A percentile compares a stretch with the other conserved stretches of the same genome.
Conservation (phyloP, 2,113 vertebrate species). For the Callaeas wilsoni region DNA sequence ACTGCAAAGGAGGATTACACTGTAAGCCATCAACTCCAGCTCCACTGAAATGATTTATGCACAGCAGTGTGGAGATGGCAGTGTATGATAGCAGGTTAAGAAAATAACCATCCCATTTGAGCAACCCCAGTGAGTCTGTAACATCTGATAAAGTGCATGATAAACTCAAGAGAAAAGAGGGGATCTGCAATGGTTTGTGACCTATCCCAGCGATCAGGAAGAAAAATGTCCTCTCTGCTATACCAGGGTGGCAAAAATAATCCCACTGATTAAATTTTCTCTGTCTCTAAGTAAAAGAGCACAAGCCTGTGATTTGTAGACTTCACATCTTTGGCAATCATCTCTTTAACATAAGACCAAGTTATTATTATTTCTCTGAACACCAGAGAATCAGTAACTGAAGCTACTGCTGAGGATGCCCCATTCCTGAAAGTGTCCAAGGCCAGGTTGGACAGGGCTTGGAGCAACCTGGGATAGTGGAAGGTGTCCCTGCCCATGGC, state of each 20-base stretch:
- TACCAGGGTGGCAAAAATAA: background rate
- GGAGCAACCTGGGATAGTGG: background rate
- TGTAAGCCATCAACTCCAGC: background rate
- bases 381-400: background rate
- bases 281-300: background rate
- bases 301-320: background rate
- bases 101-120: background rate
- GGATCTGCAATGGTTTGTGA: background rate
- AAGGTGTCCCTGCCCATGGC: background rate
- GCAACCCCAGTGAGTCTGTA: background rate
- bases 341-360: background rate
- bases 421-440: background rate
- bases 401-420: background rate
- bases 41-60: background rate
- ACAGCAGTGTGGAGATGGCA: background rate
- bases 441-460: background rate
- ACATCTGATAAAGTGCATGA: conserved; percentile 25
- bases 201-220: background rate
- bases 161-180: background rate
- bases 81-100: background rate
- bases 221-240: background rate
- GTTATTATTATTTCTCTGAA: background rate
- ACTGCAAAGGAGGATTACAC: conserved; percentile 71
- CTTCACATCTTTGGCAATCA: background rate
- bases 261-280: background rate